Base-by-base conservation (phyloP, 2,888 invertebrate genomes). In the Matsumyia berberina region DNA sequence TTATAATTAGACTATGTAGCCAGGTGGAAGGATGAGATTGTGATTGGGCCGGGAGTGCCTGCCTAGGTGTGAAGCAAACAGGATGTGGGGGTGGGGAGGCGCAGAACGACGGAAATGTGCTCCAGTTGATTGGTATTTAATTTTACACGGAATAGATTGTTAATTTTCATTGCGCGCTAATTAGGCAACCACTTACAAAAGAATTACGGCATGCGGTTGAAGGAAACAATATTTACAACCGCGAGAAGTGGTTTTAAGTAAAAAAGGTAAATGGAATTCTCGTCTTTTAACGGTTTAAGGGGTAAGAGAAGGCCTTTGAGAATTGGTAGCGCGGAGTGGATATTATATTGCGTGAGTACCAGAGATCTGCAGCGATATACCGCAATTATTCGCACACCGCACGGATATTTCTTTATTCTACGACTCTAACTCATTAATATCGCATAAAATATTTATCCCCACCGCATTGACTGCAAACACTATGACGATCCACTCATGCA, bases 1-100 rank as follows among this genome's bases (percentile, higher is more conserved):
- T 85, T 85, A 79, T 85, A 85, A 85, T 85, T 85, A 85, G 85
- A 85, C 80, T 55, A 69, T 29, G 74, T 76, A 76, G 66, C 70
- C 74, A 53, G 70, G 64, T 80, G 70, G 69, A 74, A 69, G 67
- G 49, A 62, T 51, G 58, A 66, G 66, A 82, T 72, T 67, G 55
- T 8, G 29, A 44, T 24, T 33, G 53, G n/a, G n/a, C n/a, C n/a
- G 17, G 11, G 35, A 12, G 44, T 44, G 53, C 7, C 62, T 24
- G 46, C 49, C n/a, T 35, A 31, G 42, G 31, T 55, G 37, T 39
- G 37, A 49, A 37, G 51, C 9, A 1, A 12, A 12, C 8, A 12
- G 7, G 31, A 8, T 15, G n/a, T n/a, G n/a, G n/a, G n/a, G n/a
- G n/a, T 37, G 12, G 11, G 37, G 46, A 31, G 12, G 31, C 9